These are phyloP conservation scores for Galbula dea DNA, from an alignment of 2,113 vertebrate genomes.

Conservation along the genomic window DNA sequence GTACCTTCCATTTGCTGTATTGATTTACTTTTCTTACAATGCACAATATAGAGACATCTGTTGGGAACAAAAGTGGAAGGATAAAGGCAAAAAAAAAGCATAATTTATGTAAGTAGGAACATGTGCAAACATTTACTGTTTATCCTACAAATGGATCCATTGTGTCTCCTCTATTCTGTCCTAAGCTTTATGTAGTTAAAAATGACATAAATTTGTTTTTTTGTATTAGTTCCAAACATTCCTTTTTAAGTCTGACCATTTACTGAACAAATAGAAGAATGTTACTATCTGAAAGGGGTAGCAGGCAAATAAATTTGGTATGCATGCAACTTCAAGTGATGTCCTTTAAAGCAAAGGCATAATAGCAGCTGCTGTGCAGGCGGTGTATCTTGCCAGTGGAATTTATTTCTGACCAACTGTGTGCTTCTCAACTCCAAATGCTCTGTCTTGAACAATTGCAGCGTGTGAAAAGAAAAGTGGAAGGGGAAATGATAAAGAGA, in stretches of 20 bases:
- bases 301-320: not conserved
- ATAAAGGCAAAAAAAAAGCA: not conserved
- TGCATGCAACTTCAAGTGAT: not conserved
- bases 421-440: not conserved
- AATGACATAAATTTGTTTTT: not conserved
- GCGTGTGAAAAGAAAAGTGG: not conserved
- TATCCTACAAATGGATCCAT: not conserved
- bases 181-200: not conserved
- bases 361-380: constrained; percentile 32
- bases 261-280: not conserved
- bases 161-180: not conserved
- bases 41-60: not conserved
- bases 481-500: not conserved
- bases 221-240: not conserved
- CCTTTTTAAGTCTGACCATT: not conserved
- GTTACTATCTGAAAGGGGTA: not conserved
- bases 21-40: not conserved
- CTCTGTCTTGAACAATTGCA: not conserved
- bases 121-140: not conserved
- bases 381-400: not conserved
- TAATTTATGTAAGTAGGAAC: not conserved
- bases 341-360: not conserved
- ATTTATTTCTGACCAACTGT: not conserved
- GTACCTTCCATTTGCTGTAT: not conserved
- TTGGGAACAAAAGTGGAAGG: not conserved